Evolutionary conservation across 2,888 invertebrate genomes (phyloP), one percentile per base, ranked within the genome.

Genomic region (Caenorhabditis sulstoni): DNA sequence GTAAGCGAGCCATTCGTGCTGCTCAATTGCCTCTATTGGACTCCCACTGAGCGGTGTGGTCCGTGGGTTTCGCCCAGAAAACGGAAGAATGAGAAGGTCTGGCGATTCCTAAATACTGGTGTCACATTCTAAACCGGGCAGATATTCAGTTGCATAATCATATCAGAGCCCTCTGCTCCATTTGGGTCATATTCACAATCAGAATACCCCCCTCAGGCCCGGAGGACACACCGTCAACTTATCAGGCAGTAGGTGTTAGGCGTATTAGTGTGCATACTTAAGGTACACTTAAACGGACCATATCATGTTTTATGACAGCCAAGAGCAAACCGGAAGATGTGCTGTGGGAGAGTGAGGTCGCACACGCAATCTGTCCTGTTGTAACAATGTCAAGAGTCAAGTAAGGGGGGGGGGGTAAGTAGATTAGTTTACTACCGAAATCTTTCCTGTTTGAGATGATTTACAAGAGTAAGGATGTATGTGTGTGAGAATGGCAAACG

Each of bases 1-100:
- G 58, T 70, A 47, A 45, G n/a, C 9, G 35, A 23, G 37, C 18
- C 55, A 49, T 37, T 53, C 20, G 61, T 62, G 71, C 57, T 39
- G 55, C 23, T 44, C 64, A 47, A 58, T 64, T 73, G 64, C 64
- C 61, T 57, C 18, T n/a, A n/a, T n/a, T n/a, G 20, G 39, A 3
- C 50, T 16, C 64, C 50, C 23, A 64, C 73, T 55, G 73, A 20
- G 73, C 20, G 29, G 52, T 44, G 23, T 49, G 12, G 47, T 57
- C 16, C 49, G 53, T 44, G 23, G 41, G 12, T 39, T 57, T n/a
- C 49, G 53, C 62, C 55, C 49, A 55, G 49, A 49, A 55, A 64
- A 23, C 20, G 52, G 61, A 35, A 53, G 22, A 61, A 53, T 41
- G 41, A 53, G 61, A 47, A 14, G 4, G 22, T 18, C 18, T 22